Base-by-base conservation (phyloP, 2,888 invertebrate genomes). In the Ditylenchus weischeri region DNA sequence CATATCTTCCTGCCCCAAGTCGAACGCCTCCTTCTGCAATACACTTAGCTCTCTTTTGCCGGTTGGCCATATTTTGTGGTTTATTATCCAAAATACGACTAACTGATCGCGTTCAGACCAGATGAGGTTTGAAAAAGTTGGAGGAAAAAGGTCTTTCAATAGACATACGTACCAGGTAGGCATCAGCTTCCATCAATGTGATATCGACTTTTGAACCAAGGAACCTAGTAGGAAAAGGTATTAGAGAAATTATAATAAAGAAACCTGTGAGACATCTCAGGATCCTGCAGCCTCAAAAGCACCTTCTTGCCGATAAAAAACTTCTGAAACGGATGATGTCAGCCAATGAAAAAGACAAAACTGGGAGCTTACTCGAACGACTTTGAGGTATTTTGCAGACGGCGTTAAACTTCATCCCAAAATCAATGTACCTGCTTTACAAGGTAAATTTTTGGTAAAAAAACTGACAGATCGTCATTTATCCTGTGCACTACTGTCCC, bases 371-470 rank as follows among this genome's bases (percentile, higher is more conserved):
- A 64, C 67, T 65, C 67, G 5, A 58, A 47, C 57, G 62, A 35
- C 48, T 65, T 23, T 43, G 87, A 73, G 80, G 79, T 49, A 74
- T 74, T 62, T 79, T 87, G 84, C 95, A 95, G 0, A 98, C 94
- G 83, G 94, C 94, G 82, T 93, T 90, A 84, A 98, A 98, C 84
- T 98, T 98, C 89, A 93, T 91, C 6, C 96, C 96, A 86, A 96
- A 94, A 84, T 98, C 96, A 78, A 98, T 91, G 80, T 98, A 98
- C 15, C 43, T 43, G 43, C 15, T 43, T 43, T 43, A 43, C 43
- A 8, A 13, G 13, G 43, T 43, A 43, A 43, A 43, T 15, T 15
- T 43, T 43, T 43, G 1, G 2, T 10, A 15, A 43, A 43, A n/a
- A 43, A 6, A 43, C 43, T 43, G 3, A 43, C 63, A 98, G 86